These are phyloP conservation scores for Myocastor coypus DNA, from an alignment of 2,113 vertebrate genomes.

Conservation along the genomic window DNA sequence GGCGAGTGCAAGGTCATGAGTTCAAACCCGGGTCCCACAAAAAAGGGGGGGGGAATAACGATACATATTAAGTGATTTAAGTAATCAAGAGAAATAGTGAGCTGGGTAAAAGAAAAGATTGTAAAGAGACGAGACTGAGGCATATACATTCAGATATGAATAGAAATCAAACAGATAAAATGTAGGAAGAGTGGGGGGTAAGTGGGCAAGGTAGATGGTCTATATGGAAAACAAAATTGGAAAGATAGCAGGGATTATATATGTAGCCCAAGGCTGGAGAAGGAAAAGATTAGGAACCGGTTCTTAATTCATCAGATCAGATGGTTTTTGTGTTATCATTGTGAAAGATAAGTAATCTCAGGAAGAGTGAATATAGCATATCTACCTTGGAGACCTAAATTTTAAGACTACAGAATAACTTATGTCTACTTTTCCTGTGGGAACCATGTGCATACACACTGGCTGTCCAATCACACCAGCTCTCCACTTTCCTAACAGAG, in stretches of 20 bases:
- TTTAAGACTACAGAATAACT: slow-evolving; percentile 2
- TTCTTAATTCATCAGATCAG: slow-evolving; percentile 35
- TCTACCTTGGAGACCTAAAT: neutral
- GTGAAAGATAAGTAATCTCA: neutral
- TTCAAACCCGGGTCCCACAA: too few species aligned
- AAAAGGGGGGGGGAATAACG: slow-evolving; percentile 8
- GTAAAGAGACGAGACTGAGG: neutral
- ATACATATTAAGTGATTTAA: slow-evolving; percentile 27
- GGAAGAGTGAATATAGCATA: slow-evolving; percentile 32
- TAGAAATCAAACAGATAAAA: slow-evolving; percentile 50
- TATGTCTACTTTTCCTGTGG: slow-evolving; percentile 56
- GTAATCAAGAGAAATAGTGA: neutral
- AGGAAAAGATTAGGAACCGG: slow-evolving; percentile 11
- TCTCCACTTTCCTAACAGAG: slow-evolving; percentile 70
- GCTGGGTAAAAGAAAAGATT: slow-evolving; percentile 1
- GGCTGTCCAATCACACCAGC: slow-evolving; percentile 31
- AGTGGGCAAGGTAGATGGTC: neutral
- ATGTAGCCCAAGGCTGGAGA: neutral
- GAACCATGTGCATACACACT: slow-evolving; percentile 35
- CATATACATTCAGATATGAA: neutral
- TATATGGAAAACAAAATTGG: slow-evolving; percentile 43
- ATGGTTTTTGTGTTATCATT: neutral
- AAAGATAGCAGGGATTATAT: slow-evolving; percentile 24
- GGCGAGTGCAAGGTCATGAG: too few species aligned
- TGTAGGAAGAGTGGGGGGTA: neutral